Evolutionary conservation across 2,113 vertebrate species (phyloP).

Genomic region (Scomber japonicus): DNA sequence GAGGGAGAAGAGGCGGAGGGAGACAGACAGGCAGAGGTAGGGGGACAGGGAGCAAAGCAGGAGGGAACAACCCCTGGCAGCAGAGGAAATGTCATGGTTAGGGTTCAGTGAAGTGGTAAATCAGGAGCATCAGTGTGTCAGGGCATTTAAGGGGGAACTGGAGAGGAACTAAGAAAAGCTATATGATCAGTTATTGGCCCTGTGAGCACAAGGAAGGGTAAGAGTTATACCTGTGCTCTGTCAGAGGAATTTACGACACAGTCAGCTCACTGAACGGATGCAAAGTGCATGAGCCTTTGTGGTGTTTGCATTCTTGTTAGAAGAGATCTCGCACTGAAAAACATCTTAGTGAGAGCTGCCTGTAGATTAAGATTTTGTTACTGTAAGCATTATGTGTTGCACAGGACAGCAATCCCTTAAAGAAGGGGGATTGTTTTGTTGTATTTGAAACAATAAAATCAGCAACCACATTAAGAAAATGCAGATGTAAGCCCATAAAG

Average conservation of each 20-base stretch:
- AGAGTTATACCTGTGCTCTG: constrained; percentile 61
- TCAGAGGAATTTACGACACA: constrained; percentile 53
- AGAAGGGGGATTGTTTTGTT: constrained; percentile 24
- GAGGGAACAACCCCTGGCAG: constrained; percentile 74
- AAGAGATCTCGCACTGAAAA: constrained; percentile 36
- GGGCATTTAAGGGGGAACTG: constrained; percentile 77
- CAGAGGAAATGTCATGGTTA: constrained; percentile 80
- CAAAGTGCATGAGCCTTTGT: constrained; percentile 35
- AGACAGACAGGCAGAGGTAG: constrained; percentile 49
- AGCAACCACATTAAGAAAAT: constrained; percentile 39
- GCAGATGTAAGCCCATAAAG: constrained; percentile 44
- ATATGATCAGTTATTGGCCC: constrained; percentile 72
- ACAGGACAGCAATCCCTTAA: constrained; percentile 25
- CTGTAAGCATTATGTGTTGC: constrained; percentile 22
- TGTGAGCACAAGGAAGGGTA: constrained; percentile 39
- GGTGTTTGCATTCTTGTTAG: constrained; percentile 34
- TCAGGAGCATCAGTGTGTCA: constrained; percentile 80
- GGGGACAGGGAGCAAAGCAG: constrained; percentile 59
- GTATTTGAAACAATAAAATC: constrained; percentile 61
- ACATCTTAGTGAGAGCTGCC: constrained; percentile 34
- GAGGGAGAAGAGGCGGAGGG: constrained; percentile 54
- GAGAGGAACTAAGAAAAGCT: constrained; percentile 77
- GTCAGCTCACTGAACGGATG: constrained; percentile 33
- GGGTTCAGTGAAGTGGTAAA: constrained; percentile 83
- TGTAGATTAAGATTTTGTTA: constrained; percentile 43